phyloP scores from a whole-genome alignment of 1,140 invertebrate species.

The Metopolophium dirhodum region DNA sequence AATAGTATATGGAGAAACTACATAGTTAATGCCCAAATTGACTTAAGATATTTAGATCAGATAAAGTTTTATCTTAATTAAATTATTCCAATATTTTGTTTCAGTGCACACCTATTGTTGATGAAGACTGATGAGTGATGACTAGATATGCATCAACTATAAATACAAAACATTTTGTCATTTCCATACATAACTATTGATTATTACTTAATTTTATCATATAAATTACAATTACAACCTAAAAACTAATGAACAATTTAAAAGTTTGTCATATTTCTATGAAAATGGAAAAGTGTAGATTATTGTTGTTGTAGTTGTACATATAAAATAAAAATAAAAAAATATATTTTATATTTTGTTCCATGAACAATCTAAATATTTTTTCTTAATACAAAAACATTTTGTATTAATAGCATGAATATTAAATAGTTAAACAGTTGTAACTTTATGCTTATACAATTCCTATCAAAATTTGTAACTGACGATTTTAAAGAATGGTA shows the following conservation, averaged over 20 bases:
- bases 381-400: neutral
- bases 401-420: neutral
- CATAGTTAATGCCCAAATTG: neutral
- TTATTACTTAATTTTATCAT: neutral
- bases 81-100: conserved; percentile 29
- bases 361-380: neutral
- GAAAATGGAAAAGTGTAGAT: neutral
- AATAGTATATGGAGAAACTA: neutral
- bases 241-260: neutral
- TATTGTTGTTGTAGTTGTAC: neutral
- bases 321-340: neutral
- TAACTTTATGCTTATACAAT: neutral
- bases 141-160: neutral
- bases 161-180: neutral
- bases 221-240: neutral
- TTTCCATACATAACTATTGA: neutral
- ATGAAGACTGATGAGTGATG: conserved; percentile 56
- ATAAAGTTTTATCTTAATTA: neutral
- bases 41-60: neutral
- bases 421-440: neutral
- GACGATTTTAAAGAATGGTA: neutral
- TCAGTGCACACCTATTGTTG: conserved; percentile 55
- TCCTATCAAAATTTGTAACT: neutral
- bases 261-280: neutral
- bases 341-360: neutral